Conservation (phyloP, 2,797 vertebrate species). For the Acanthis flammea region DNA sequence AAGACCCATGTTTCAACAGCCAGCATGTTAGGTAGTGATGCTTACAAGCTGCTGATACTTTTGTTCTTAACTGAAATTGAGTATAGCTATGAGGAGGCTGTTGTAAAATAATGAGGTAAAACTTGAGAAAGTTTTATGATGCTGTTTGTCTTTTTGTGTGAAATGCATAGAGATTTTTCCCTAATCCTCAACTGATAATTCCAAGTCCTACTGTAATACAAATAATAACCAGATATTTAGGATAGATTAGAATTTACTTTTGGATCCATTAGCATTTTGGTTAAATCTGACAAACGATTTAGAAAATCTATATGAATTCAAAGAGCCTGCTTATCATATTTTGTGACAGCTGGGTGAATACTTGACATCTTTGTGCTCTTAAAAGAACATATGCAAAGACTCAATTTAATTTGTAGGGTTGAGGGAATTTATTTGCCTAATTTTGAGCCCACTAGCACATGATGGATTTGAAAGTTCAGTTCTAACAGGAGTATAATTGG, state of each 20-base stretch:
- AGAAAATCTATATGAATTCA: slow-evolving; percentile 49
- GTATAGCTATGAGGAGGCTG: neutral
- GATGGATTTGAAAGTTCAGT: slow-evolving; percentile 60
- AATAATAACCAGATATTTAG: slow-evolving; percentile 49
- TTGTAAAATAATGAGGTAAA: slow-evolving; percentile 27
- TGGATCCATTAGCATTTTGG: slow-evolving; percentile 55
- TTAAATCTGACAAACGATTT: slow-evolving; percentile 53
- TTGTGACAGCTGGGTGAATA: slow-evolving; percentile 57
- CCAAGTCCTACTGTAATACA: slow-evolving; percentile 16
- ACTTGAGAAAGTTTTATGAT: neutral
- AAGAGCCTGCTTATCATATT: slow-evolving; percentile 63
- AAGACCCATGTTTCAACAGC: neutral
- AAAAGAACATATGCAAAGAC: slow-evolving; percentile 58
- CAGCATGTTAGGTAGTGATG: neutral
- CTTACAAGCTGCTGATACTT: neutral
- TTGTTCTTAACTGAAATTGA: neutral
- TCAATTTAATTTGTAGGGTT: slow-evolving; percentile 64
- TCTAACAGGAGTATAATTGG: slow-evolving; percentile 63
- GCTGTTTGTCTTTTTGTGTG: neutral
- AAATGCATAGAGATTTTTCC: neutral
- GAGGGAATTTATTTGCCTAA: slow-evolving; percentile 66
- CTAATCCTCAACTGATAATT: neutral
- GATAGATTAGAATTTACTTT: slow-evolving; percentile 53
- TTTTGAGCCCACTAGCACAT: slow-evolving; percentile 56
- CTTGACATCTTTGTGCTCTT: slow-evolving; percentile 66